Percentiles rank a stretch among this genome's conserved stretches.
Evolutionary conservation across 53 echinoderm and acorn worm species (phyloP).

Genomic region (Luidia sarsii): DNA sequence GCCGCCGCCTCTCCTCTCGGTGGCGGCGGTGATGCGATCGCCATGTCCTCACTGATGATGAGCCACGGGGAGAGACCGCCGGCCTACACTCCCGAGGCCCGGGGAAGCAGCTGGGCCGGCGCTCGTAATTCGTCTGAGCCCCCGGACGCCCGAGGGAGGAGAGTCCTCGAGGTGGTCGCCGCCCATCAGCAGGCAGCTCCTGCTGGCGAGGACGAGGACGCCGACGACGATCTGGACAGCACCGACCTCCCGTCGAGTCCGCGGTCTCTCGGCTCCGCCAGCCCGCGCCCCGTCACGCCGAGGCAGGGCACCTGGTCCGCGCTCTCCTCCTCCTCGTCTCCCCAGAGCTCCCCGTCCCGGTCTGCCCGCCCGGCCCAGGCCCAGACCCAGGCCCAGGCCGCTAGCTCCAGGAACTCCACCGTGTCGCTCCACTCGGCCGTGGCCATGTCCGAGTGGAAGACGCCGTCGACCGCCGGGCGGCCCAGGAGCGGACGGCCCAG

Average conservation of each 20-base stretch:
- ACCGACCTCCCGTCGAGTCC: background rate
- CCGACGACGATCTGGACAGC: background rate
- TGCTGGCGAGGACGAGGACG: background rate
- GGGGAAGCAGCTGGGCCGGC: background rate
- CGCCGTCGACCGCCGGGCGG: too few relatives aligned
- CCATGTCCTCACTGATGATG: background rate
- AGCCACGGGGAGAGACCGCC: conserved; percentile 4
- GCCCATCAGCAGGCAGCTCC: background rate
- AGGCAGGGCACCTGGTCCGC: background rate
- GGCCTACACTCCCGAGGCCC: conserved; percentile 14
- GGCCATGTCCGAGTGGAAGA: conserved; percentile 10
- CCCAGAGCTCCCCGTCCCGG: background rate
- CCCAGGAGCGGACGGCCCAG: background rate
- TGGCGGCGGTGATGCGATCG: background rate
- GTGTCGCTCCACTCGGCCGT: conserved; percentile 39
- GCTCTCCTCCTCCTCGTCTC: background rate
- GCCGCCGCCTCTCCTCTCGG: background rate
- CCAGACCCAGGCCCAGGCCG: background rate
- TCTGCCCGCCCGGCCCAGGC: background rate
- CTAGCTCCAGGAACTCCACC: conserved; percentile 18
- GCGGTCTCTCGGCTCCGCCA: background rate
- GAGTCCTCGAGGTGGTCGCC: conserved; percentile 17
- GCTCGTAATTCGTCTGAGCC: too few relatives aligned
- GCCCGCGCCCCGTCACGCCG: background rate
- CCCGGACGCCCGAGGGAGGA: background rate